These are phyloP conservation scores for Antheraea pernyi DNA, from an alignment of 1,140 invertebrate species.

Conservation along the genomic window DNA sequence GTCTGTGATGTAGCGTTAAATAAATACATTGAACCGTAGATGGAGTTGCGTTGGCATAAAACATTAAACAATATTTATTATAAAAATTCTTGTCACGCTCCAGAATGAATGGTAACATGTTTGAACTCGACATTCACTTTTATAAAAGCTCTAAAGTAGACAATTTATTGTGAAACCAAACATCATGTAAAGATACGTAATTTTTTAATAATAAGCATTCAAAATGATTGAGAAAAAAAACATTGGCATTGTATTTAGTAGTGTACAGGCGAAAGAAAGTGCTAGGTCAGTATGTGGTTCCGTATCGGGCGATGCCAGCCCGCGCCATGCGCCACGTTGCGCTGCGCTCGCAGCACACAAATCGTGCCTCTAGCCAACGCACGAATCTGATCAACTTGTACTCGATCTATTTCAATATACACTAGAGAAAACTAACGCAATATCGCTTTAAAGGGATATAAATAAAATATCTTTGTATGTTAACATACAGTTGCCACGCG, in stretches of 20 bases:
- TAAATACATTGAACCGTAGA: background rate
- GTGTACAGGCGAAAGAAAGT: conserved; percentile 24
- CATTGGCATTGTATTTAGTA: background rate
- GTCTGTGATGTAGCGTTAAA: conserved; percentile 12
- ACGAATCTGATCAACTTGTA: conserved; percentile 9
- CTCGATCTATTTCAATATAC: background rate
- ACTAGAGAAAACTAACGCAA: background rate
- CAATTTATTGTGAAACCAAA: background rate
- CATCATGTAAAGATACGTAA: background rate
- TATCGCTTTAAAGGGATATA: background rate
- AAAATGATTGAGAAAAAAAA: background rate
- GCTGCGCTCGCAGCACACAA: conserved; percentile 22
- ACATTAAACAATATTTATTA: background rate
- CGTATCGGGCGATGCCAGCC: conserved; percentile 30
- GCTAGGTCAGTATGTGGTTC: conserved; percentile 55
- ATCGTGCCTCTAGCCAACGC: conserved; percentile 41
- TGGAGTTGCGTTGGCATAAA: background rate
- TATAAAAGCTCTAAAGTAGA: background rate
- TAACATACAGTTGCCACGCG: background rate
- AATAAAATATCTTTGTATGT: background rate
- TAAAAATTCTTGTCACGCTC: background rate
- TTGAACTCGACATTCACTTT: conserved; percentile 1
- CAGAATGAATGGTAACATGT: too few species aligned
- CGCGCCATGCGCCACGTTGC: too few species aligned
- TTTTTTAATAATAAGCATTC: background rate